Percentiles rank a stretch among this genome's conserved stretches.
These are phyloP conservation scores for Cavia aperea DNA, from an alignment of 2,113 vertebrate species.

Conservation along the genomic window DNA sequence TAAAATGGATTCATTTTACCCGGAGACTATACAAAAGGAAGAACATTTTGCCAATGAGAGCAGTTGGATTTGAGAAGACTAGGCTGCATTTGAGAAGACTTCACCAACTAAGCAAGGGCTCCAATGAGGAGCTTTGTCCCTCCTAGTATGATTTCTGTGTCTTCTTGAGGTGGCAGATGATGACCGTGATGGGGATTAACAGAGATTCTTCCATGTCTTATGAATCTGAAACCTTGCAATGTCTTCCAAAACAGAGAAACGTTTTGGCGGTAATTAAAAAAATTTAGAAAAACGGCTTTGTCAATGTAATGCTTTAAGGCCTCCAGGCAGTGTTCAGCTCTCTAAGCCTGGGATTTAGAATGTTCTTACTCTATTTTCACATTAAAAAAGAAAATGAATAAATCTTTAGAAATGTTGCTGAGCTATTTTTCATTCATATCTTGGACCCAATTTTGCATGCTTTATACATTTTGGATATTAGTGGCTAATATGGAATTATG, in stretches of 20 bases:
- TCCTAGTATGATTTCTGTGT: neutral
- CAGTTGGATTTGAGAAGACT: neutral
- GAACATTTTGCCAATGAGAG: neutral
- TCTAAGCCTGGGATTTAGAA: conserved; percentile 27
- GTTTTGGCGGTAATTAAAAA: conserved; percentile 49
- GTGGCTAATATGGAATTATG: conserved; percentile 49
- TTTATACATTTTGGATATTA: conserved; percentile 40
- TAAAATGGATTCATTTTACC: neutral
- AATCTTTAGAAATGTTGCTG: conserved; percentile 51
- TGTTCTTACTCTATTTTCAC: neutral
- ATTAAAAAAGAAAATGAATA: conserved; percentile 41
- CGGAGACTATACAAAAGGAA: neutral
- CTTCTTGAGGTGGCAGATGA: neutral
- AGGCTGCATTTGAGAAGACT: neutral
- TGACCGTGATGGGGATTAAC: neutral
- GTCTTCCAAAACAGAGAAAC: conserved; percentile 24
- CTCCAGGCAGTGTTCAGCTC: conserved; percentile 22
- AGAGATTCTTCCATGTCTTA: neutral
- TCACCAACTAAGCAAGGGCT: neutral
- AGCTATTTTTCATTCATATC: conserved; percentile 34
- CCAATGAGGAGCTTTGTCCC: neutral
- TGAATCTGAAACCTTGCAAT: conserved; percentile 6
- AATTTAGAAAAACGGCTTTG: conserved; percentile 48
- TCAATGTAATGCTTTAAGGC: conserved; percentile 41
- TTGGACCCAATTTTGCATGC: conserved; percentile 26